Conservation (phyloP, 2,113 vertebrate species). For the Brachionichthys hirsutus region DNA sequence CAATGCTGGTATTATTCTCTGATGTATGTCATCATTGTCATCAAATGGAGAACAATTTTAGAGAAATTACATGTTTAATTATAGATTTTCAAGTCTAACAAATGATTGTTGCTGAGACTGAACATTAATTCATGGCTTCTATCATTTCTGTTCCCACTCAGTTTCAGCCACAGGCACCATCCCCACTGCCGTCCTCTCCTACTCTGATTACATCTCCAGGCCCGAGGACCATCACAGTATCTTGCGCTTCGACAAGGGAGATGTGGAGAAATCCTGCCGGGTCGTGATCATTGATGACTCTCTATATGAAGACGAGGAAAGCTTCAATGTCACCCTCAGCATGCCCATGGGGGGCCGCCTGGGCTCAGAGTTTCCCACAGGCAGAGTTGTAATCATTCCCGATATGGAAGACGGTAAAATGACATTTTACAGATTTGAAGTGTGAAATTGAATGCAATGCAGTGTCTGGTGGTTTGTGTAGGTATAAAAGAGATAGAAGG, state of each 20-base stretch:
- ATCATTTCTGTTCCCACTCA: conserved; percentile 48
- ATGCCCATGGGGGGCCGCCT: conserved; percentile 92
- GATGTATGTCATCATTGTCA: no score
- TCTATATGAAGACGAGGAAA: conserved; percentile 88
- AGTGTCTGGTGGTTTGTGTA: neutral
- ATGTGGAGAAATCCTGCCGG: conserved; percentile 85
- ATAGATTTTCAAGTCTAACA: no score
- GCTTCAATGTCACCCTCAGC: conserved; percentile 88
- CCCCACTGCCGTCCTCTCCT: conserved; percentile 89
- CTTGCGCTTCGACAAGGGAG: conserved; percentile 89
- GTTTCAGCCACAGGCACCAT: conserved; percentile 88
- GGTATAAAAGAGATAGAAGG: neutral
- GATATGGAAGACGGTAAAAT: conserved; percentile 90
- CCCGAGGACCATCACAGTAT: conserved; percentile 90
- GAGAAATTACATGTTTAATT: no score
- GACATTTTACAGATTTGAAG: conserved; percentile 22
- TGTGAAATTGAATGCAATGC: conserved; percentile 23
- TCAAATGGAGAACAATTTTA: no score
- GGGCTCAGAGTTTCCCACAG: conserved; percentile 78
- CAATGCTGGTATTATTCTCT: no score
- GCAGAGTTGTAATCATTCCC: conserved; percentile 83
- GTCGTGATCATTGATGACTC: conserved; percentile 93
- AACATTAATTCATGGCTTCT: conserved; percentile 19
- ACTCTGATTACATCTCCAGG: conserved; percentile 95
- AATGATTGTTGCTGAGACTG: neutral